phyloP scores from a whole-genome alignment of 2,113 vertebrate genomes.

The Tyto alba region DNA sequence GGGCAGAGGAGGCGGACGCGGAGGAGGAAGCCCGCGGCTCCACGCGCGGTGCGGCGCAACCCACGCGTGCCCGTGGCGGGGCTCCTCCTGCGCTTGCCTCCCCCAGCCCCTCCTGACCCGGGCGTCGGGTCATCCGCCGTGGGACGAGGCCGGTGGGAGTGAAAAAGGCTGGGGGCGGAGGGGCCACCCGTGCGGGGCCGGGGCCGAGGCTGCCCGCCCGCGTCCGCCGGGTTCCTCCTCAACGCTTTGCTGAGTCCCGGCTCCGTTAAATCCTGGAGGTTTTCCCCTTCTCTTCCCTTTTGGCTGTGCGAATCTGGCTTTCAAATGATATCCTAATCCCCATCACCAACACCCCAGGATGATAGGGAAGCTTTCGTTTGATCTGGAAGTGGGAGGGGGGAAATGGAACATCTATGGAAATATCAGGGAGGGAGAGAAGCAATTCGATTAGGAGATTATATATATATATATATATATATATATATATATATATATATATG shows the following conservation, averaged over 20 bases:
- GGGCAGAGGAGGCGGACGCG: background rate
- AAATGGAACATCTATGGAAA: background rate
- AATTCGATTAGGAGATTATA: background rate
- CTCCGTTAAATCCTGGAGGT: background rate
- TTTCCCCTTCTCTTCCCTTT: background rate
- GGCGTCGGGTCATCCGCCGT: too few relatives aligned
- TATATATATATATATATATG: too few relatives aligned
- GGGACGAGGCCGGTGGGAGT: background rate
- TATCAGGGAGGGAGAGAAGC: background rate
- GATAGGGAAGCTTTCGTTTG: background rate
- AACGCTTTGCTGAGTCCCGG: background rate
- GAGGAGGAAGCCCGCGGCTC: background rate
- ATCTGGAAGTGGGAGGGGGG: background rate
- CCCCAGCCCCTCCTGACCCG: background rate
- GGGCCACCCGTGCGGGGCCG: background rate
- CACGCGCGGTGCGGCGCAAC: accelerated
- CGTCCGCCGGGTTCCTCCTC: background rate
- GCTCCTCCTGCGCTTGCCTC: background rate
- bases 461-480: too few relatives aligned
- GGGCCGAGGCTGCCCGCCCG: too few relatives aligned
- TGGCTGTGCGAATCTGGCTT: background rate
- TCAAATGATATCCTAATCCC: background rate
- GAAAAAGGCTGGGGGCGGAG: background rate
- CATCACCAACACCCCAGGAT: background rate
- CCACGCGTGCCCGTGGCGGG: background rate